Evolutionary conservation across 2,113 vertebrate genomes (phyloP).

Genomic region (Planiliza haematocheilus): DNA sequence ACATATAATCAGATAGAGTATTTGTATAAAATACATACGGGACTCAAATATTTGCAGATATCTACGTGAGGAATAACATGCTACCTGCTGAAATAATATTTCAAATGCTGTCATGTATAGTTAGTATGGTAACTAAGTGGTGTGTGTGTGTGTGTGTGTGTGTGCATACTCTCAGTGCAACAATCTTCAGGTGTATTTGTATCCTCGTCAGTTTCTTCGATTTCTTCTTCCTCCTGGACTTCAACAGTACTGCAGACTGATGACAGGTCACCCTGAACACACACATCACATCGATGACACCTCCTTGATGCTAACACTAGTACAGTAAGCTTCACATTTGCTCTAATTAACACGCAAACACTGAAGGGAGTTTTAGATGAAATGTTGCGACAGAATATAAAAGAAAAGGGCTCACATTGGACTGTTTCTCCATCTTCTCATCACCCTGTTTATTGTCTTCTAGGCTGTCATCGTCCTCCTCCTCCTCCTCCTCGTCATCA

Average conservation of each 20-base stretch:
- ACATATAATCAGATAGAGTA: not conserved
- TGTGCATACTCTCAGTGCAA: slow-evolving; percentile 85
- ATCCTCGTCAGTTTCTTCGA: slow-evolving; percentile 10
- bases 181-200: slow-evolving; percentile 85
- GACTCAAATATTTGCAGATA: not conserved
- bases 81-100: too few relatives aligned
- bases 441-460: slow-evolving; percentile 59
- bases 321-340: too few relatives aligned
- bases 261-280: slow-evolving; percentile 72
- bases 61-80: too few relatives aligned
- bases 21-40: not conserved
- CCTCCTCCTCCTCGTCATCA: slow-evolving; percentile 82
- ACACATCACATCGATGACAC: not conserved
- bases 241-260: slow-evolving; percentile 86
- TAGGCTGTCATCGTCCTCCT: slow-evolving; percentile 73
- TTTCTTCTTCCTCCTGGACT: slow-evolving; percentile 61
- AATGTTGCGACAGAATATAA: not conserved
- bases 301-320: not conserved
- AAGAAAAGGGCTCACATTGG: slow-evolving; percentile 23
- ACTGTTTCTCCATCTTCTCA: slow-evolving; percentile 8
- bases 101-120: too few relatives aligned
- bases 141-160: slow-evolving; percentile 7
- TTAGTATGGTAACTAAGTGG: too few relatives aligned
- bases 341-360: not conserved
- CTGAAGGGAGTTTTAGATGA: not conserved